Evolutionary conservation across 2,797 vertebrate species (phyloP).

Genomic region (Alosa sapidissima): DNA sequence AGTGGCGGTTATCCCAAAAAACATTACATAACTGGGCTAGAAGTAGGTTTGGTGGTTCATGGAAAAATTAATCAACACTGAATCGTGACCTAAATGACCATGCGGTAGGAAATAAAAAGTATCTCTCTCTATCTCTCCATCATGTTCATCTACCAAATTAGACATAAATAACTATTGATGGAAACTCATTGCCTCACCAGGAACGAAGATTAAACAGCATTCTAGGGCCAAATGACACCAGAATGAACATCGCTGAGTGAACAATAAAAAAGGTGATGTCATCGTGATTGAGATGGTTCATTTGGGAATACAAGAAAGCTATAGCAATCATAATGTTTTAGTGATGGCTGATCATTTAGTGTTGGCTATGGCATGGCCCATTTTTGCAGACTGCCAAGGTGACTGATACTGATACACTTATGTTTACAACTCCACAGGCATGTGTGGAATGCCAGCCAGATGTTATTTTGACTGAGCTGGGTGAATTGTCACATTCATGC

Average conservation of each 20-base stretch:
- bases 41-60: conserved; percentile 16
- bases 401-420: not conserved
- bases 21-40: not conserved
- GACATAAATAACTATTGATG: not conserved
- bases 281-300: not conserved
- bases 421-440: conserved; percentile 30
- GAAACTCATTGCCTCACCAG: not conserved
- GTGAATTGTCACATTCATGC: conserved; percentile 32
- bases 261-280: not conserved
- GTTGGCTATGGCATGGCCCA: not conserved
- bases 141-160: not conserved
- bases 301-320: not conserved
- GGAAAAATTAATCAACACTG: not conserved
- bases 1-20: not conserved
- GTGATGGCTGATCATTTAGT: too few relatives aligned
- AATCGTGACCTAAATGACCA: not conserved
- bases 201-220: not conserved
- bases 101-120: not conserved
- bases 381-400: not conserved
- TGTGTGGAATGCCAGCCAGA: conserved; percentile 42
- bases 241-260: not conserved
- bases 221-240: not conserved
- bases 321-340: not conserved
- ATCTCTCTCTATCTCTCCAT: not conserved
- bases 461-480: conserved; percentile 45